Evolutionary conservation across 2,113 vertebrate genomes (phyloP), one percentile per base, ranked within the genome.

Genomic region (Atractosteus spatula): DNA sequence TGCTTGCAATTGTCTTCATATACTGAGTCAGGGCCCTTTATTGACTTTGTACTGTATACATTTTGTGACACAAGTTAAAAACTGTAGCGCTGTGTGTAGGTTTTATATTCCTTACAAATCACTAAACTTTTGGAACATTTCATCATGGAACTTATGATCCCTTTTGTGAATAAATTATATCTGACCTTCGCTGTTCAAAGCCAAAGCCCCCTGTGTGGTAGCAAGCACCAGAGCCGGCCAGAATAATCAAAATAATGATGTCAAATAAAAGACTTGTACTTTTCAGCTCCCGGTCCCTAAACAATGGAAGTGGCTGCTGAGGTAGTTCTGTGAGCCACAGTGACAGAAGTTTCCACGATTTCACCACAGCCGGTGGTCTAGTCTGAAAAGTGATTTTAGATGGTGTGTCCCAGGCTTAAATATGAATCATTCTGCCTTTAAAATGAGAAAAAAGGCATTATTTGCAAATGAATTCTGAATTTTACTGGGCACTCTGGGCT

Each of bases 281-380:
- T 91, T 91, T 92, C 91, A 92, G 90, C 89, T 90, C 90, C 88
- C 89, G 89, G 89, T 92, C 89, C 89, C 89, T 83, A 78, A 89
- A 89, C 88, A 91, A 92, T 91, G 92, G 91, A 89, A 89, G 87
- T 91, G 91, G 89, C 86, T 86, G 86, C 87, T 88, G 82, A 82
- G 89, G 86, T 88, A 87, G 86, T 89, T 90, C 89, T 87, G 87
- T 89, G 85, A 90, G 88, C 82, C 83, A 80, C 78, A 81, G 78
- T 87, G 81, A 82, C 88, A 90, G 88, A 86, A 87, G 84, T 89
- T 90, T 88, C 87, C 88, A 87, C 91, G 90, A 89, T 91, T 89
- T 84, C 75, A 78, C 29, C 73, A 78, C 14, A 66, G 16, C 64
- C 45, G 41, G 42, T 45, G 64, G 64, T 45, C 64, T 42, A 29